Conservation (phyloP, 1,140 invertebrate species). For the Drosophila mauritiana region DNA sequence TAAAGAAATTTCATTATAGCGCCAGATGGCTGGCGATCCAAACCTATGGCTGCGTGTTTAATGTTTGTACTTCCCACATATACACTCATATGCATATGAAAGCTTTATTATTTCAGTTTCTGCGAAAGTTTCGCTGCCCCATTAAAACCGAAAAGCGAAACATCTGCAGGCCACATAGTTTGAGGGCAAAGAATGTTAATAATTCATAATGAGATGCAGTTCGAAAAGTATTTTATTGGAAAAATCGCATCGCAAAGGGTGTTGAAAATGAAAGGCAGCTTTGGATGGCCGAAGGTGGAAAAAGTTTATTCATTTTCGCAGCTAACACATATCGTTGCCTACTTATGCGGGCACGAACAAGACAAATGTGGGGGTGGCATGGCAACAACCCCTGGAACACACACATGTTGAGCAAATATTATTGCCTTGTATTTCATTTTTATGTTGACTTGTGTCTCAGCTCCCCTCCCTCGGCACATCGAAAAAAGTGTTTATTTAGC, state of each 20-base stretch:
- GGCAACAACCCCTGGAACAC: conserved; percentile 1
- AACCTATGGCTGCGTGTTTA: conserved; percentile 16
- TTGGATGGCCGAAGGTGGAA: conserved; percentile 9
- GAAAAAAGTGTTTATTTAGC: conserved; percentile 72
- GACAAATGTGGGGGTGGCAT: conserved; percentile 13
- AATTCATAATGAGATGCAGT: conserved; percentile 63
- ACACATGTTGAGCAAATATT: conserved; percentile 74
- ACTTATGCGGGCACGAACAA: conserved; percentile 52
- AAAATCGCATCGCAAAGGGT: not conserved
- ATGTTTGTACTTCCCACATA: conserved; percentile 33
- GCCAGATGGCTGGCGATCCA: conserved; percentile 30
- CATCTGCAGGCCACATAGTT: conserved; percentile 44
- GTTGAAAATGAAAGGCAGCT: conserved; percentile 14
- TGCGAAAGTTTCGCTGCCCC: conserved; percentile 51
- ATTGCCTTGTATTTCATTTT: conserved; percentile 79
- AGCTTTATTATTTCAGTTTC: conserved; percentile 63
- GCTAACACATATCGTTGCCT: conserved; percentile 52
- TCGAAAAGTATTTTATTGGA: conserved; percentile 47
- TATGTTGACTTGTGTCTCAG: conserved; percentile 74
- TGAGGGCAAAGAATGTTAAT: conserved; percentile 48
- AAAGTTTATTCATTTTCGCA: conserved; percentile 34
- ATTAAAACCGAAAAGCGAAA: conserved; percentile 33
- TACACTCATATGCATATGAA: conserved; percentile 32
- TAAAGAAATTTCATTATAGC: conserved; percentile 54
- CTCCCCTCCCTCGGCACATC: conserved; percentile 10